phyloP scores from a whole-genome alignment of 2,888 invertebrate genomes.

The Lamellibrachia satsuma region DNA sequence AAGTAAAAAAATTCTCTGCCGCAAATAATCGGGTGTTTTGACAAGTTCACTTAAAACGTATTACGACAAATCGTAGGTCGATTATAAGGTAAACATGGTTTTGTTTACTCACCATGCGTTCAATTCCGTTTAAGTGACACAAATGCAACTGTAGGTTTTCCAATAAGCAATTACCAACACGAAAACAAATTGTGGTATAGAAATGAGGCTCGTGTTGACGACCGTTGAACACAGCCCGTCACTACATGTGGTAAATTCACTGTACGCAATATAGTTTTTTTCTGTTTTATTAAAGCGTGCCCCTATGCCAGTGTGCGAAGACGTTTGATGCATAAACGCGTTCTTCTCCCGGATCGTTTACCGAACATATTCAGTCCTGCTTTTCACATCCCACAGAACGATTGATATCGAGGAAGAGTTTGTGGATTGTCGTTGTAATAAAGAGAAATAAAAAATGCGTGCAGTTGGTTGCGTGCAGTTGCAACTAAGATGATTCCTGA shows the following conservation, averaged over 20 bases:
- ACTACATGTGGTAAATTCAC: not conserved
- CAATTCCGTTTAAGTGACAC: not conserved
- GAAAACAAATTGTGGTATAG: not conserved
- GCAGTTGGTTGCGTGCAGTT: too few species aligned
- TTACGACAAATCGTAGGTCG: not conserved
- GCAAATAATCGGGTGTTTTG: not conserved
- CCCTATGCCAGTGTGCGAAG: not conserved
- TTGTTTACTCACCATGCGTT: not conserved
- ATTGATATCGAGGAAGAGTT: too few species aligned
- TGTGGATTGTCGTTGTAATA: too few species aligned
- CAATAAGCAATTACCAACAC: not conserved
- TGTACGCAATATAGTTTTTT: not conserved
- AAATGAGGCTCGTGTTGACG: not conserved
- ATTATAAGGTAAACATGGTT: not conserved
- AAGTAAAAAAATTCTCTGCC: not conserved
- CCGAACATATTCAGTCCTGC: too few species aligned
- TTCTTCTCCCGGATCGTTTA: too few species aligned
- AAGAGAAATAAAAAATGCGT: too few species aligned
- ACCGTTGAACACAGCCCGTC: not conserved
- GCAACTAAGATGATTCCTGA: too few species aligned
- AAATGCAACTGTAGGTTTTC: not conserved
- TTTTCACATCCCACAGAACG: too few species aligned
- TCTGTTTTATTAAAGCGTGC: not conserved
- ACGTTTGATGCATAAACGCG: not conserved
- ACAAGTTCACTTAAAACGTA: not conserved